Evolutionary conservation across 2,797 vertebrate species (phyloP), one percentile per base, ranked within the genome.

Genomic region (Sebastes melanostomus): DNA sequence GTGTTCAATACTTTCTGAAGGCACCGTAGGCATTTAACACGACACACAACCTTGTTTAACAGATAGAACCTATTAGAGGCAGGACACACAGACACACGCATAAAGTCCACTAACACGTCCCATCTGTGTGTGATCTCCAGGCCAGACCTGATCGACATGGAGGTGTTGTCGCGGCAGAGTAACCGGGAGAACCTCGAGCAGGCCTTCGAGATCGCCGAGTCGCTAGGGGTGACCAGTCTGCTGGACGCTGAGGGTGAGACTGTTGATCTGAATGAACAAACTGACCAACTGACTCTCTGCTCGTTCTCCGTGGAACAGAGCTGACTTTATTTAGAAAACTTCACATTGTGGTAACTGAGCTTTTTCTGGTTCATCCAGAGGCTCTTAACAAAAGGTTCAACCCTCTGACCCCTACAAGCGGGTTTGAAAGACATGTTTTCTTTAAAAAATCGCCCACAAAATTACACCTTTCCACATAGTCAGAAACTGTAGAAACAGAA

Each of bases 101-200:
- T 14, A 4, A 14, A 58, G 58, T 10, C 24, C 27, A 32, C 46
- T 46, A 54, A 81, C 46, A 6, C 20, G 0, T 14, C 34, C 50
- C 27, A n/a, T 46, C 12, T 58, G 22, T 78, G 16, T 66, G 4
- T 79, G 65, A 60, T 56, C 42, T 88, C 24, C 94, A 99, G 98
- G 93, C 98, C 98, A 0, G 98, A 99, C 90, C 96, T 99, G 91
- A 98, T 99, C 90, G 96, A 99, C 91, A 98, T 99, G 98, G 97
- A 98, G 88, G 92, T 94, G 89, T 96, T 99, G 82, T 95, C 96
- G 24, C 96, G 94, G 86, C 98, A 99, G 91, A 97, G 97, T 55
- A 99, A 97, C 95, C 94, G 95, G 36, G 98, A 99, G 70, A 99
- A 99, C 93, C 96, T 99, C 60, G 98, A 99, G 85, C 98, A 99